Conservation (phyloP, 2,888 invertebrate species). For the Dasypogon diadema region DNA sequence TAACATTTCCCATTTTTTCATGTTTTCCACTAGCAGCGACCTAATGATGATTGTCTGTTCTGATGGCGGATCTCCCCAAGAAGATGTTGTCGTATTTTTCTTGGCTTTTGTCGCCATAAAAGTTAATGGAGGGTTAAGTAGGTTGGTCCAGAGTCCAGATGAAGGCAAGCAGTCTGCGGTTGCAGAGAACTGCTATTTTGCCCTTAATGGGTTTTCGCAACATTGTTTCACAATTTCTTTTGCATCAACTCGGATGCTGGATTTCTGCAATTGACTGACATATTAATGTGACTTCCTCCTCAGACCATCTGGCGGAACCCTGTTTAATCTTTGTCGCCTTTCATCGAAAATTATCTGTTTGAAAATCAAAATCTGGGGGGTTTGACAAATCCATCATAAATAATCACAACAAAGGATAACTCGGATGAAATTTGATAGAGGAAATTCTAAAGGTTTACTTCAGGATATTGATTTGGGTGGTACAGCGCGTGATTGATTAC, state of each 20-base stretch:
- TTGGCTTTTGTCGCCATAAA: slow-evolving; percentile 2
- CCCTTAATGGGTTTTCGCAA: slow-evolving; percentile 4
- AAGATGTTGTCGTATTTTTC: slow-evolving; percentile 1
- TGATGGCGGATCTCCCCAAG: not conserved
- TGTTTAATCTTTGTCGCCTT: not conserved
- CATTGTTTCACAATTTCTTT: not conserved
- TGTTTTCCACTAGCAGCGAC: not conserved
- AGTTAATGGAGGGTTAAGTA: slow-evolving; percentile 2
- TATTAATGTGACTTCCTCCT: not conserved
- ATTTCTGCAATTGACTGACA: not conserved
- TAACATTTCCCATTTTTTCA: not conserved
- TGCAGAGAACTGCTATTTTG: not conserved
- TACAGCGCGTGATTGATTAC: not conserved
- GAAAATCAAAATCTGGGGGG: slow-evolving; percentile 25
- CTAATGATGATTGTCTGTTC: slow-evolving; percentile 4
- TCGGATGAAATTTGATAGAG: not conserved
- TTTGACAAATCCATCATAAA: slow-evolving; percentile 44
- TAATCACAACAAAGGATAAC: slow-evolving; percentile 49
- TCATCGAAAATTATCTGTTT: not conserved
- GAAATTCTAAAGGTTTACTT: not conserved
- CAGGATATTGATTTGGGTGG: not conserved
- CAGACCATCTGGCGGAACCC: not conserved
- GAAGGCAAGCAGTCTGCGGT: slow-evolving; percentile 3
- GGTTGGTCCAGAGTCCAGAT: not conserved
- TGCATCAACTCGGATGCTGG: not conserved